Percentiles rank a stretch among this genome's conserved stretches.
Evolutionary conservation across 2,888 invertebrate genomes (phyloP).

Genomic region (Andricus curvator): DNA sequence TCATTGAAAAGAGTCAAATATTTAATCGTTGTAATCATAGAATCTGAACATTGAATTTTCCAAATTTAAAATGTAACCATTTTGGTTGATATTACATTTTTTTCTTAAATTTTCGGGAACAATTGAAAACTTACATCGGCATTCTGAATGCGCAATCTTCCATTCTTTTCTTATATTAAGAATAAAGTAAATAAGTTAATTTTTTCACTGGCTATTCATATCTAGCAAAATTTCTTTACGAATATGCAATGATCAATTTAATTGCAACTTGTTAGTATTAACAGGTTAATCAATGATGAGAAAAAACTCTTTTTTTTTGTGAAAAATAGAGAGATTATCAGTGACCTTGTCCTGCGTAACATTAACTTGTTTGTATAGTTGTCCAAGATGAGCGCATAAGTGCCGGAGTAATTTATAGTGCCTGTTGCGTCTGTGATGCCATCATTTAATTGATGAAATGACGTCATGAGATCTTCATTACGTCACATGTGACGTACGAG

Average conservation of each 20-base stretch:
- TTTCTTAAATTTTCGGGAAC: too few species aligned
- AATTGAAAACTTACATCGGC: too few species aligned
- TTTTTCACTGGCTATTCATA: too few species aligned
- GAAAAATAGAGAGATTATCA: not conserved
- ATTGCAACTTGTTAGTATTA: not conserved
- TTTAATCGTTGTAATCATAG: too few species aligned
- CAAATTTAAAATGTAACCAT: too few species aligned
- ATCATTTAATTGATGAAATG: not conserved
- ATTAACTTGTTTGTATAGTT: not conserved
- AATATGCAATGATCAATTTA: not conserved
- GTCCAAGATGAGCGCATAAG: not conserved
- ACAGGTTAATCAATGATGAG: not conserved
- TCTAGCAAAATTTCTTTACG: too few species aligned
- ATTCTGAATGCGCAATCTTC: too few species aligned
- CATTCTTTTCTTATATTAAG: too few species aligned
- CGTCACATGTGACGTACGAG: not conserved
- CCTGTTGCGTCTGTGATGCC: not conserved
- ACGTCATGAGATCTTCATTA: not conserved
- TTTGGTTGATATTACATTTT: too few species aligned
- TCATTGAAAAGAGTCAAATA: too few species aligned
- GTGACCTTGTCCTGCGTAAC: not conserved
- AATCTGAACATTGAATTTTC: too few species aligned
- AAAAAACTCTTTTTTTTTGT: not conserved
- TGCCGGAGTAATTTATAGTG: not conserved
- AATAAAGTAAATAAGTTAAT: too few species aligned